phyloP scores from a whole-genome alignment of 2,113 vertebrate genomes.

The Phyllopteryx taeniolatus region DNA sequence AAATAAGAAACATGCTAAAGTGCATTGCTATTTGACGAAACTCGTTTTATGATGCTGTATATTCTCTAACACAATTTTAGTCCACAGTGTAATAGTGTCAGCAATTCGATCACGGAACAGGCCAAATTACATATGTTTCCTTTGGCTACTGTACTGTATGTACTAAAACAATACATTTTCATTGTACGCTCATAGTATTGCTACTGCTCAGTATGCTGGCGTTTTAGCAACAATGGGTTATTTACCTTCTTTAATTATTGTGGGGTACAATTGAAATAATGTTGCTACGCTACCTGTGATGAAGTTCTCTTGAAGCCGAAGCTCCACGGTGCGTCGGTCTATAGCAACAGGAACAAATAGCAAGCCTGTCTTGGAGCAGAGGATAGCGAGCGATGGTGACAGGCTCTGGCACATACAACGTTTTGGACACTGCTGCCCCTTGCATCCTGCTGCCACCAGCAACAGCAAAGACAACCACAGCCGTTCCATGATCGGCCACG shows the following conservation, averaged over 20 bases:
- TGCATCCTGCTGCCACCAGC: slow-evolving; percentile 71
- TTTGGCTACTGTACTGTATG: background rate
- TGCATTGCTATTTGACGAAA: too few species aligned
- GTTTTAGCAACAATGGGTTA: background rate
- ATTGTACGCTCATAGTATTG: background rate
- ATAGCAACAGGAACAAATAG: slow-evolving; percentile 90
- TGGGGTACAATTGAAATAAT: background rate
- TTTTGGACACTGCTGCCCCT: slow-evolving; percentile 84
- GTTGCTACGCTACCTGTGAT: slow-evolving; percentile 72
- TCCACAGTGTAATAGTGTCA: background rate
- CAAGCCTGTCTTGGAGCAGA: slow-evolving; percentile 90
- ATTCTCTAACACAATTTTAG: background rate
- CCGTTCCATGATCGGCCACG: slow-evolving; percentile 77
- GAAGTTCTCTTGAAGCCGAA: slow-evolving; percentile 91
- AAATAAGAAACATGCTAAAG: too few species aligned
- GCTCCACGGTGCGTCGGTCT: slow-evolving; percentile 88
- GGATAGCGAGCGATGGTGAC: slow-evolving; percentile 86
- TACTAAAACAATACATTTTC: background rate
- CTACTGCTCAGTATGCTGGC: background rate
- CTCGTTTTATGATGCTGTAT: too few species aligned
- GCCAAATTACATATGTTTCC: background rate
- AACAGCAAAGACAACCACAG: slow-evolving; percentile 78
- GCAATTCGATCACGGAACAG: background rate
- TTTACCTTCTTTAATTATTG: background rate
- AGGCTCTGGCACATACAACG: slow-evolving; percentile 92